Evolutionary conservation across 1,140 invertebrate species (phyloP), one percentile per base, ranked within the genome.

Genomic region (Bombus confusus): DNA sequence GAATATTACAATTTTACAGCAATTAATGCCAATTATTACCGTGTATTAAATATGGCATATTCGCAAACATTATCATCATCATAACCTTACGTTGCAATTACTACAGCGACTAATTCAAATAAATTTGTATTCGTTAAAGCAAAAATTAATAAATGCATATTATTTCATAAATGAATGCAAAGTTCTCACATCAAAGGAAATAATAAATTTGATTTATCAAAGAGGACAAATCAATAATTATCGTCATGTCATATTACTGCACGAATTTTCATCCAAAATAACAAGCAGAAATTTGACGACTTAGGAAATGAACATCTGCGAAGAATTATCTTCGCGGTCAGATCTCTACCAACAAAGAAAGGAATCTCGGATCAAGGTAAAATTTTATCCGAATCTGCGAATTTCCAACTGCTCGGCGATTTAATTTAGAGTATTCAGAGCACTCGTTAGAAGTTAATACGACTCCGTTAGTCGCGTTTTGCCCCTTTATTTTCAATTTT

Each of bases 391-490:
- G 31, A 43, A 41, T 43, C 66, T 2, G 31, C 72, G 12, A 85
- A 37, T 68, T 73, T 37, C 9, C 41, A n/a, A 37, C 76, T 39
- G 9, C 12, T 66, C 68, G 28, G 15, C 62, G 71, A 81, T 85
- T 82, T 78, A 72, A 82, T 88, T 86, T 69, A 41, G 66, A 57
- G 47, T 47, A 78, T 83, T 39, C 74, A 59, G 34, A 80, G 74
- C 86, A 80, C 71, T 84, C 77, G 83, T 91, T 92, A 87, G 78
- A 87, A 92, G 91, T 87, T 92, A 91, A 91, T 91, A 87, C 87
- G 64, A n/a, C 52, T 18, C 37, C 41, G 62, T 47, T 71, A 39
- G 18, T 9, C 59, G 71, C 69, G n/a, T 76, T 47, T 64, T 34
- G 12, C 59, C 69, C 77, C 69, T 87, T 87, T 89, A 87, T 83